Evolutionary conservation across 1,140 invertebrate species (phyloP).

Genomic region (Cepaea nemoralis): DNA sequence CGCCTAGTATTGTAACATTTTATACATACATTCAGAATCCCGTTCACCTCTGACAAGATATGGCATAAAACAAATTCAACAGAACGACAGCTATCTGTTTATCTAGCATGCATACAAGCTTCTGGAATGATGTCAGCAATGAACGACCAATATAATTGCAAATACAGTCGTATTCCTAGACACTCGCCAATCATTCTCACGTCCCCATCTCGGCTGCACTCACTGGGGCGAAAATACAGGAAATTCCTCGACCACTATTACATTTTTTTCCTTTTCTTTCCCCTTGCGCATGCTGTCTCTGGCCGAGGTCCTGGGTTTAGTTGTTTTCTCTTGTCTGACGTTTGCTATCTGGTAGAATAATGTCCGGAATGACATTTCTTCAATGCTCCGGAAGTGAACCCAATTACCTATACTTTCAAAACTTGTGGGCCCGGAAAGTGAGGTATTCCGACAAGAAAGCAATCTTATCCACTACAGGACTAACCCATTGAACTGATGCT

Average conservation of each 20-base stretch:
- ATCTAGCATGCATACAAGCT: constrained; percentile 39
- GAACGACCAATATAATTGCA: constrained; percentile 51
- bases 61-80: constrained; percentile 47
- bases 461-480: background rate
- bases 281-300: background rate
- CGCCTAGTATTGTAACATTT: background rate
- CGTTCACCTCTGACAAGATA: constrained; percentile 28
- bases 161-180: constrained; percentile 36
- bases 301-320: background rate
- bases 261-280: constrained; percentile 37
- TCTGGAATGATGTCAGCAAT: constrained; percentile 42
- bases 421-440: background rate
- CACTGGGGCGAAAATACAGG: constrained; percentile 13
- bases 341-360: background rate
- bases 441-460: background rate
- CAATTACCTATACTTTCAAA: constrained; percentile 23
- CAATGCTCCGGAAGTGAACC: constrained; percentile 21
- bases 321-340: background rate
- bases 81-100: constrained; percentile 32
- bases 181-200: background rate
- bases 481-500: background rate
- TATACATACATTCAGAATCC: background rate
- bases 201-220: background rate
- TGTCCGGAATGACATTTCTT: constrained; percentile 26
- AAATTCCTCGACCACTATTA: constrained; percentile 18